These are phyloP conservation scores for Cygnus olor DNA, from an alignment of 2,797 vertebrate species.

Conservation along the genomic window DNA sequence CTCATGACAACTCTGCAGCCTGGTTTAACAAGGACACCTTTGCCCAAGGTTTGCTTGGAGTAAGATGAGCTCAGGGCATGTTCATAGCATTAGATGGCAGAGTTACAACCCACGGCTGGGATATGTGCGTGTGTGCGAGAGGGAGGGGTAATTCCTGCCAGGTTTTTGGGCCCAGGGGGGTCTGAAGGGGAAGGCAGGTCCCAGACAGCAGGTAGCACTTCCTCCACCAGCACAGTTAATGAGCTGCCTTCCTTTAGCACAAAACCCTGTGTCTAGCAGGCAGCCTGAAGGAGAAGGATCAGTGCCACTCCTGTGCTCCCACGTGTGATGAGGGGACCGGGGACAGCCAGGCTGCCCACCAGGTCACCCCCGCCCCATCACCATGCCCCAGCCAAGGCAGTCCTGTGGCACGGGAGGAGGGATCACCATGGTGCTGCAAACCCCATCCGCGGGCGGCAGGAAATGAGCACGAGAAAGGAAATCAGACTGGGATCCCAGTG, in stretches of 20 bases:
- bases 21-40: neutral
- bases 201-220: neutral
- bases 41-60: neutral
- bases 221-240: neutral
- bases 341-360: neutral
- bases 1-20: neutral
- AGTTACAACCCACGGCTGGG: neutral
- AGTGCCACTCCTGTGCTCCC: neutral
- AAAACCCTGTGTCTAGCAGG: neutral
- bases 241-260: neutral
- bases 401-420: neutral
- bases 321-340: neutral
- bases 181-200: neutral
- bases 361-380: neutral
- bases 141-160: neutral
- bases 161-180: neutral
- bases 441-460: neutral
- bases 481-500: neutral
- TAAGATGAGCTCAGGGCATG: neutral
- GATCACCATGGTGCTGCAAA: neutral
- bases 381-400: neutral
- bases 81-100: neutral
- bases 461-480: conserved; percentile 6
- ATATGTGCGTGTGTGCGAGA: neutral
- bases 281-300: neutral